Base-by-base conservation (phyloP, 2,888 invertebrate species). In the Trypoxylon attenuatum region DNA sequence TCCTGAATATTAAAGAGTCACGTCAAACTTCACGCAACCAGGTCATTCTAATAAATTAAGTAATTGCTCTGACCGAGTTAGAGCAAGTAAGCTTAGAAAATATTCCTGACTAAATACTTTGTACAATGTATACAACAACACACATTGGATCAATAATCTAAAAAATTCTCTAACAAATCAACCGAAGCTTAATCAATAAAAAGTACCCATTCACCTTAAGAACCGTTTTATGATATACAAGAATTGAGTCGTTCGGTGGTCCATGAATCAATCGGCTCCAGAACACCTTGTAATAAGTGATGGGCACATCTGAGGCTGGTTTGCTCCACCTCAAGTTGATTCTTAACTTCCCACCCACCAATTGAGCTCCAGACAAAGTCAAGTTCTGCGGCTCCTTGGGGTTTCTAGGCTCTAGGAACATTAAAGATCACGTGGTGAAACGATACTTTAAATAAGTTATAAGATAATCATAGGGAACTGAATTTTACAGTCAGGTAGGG, bases 241-340 rank as follows among this genome's bases (percentile, higher is more conserved):
- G 87, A 25, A 92, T 90, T 0, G 92, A 92, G 82, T 91, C 90
- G 1, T 90, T 89, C 8, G 89, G 88, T 5, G 90, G 87, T 0
- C 91, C 92, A 60, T 90, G 89, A 0, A 94, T 89, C 22, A 93
- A 89, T 47, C 91, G 88, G 66, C 93, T 93, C 93, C 94, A 94
- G 80, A 91, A 93, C 2, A 94, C 91, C 80, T 93, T 93, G 84
- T 94, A 94, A 73, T 89, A 89, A 61, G 90, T 90, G 45, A 94
- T 90, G 0, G 94, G 94, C 41, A 94, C 86, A 82, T 94, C 93
- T 0, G 94, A 94, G 39, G 89, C 88, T 0, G 94, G 92, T 10
- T 91, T 90, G 47, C 89, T 89, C 94, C 94, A 94, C 53, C 89
- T 89, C n/a, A 94, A 82, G 77, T 89, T 89, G 0, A 91, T 89